phyloP scores from a whole-genome alignment of 2,113 vertebrate species.

The Cairina moschata region DNA sequence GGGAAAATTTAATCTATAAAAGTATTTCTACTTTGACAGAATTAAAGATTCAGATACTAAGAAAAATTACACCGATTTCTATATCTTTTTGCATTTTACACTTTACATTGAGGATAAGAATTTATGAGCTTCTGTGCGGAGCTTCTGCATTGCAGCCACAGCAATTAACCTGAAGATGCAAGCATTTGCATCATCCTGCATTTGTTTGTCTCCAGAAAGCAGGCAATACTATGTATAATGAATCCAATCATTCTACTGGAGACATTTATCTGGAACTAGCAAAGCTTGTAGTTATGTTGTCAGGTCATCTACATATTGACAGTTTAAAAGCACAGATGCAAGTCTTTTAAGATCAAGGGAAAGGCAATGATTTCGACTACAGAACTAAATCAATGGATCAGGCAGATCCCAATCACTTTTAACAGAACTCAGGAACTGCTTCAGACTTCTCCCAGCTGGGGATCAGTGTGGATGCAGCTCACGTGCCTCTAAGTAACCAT shows the following conservation, averaged over 20 bases:
- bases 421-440: background rate
- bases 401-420: background rate
- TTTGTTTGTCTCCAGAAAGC: background rate
- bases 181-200: background rate
- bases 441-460: background rate
- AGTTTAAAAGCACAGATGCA: background rate
- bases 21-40: background rate
- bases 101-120: background rate
- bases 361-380: background rate
- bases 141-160: background rate
- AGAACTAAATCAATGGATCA: background rate
- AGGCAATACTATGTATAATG: background rate
- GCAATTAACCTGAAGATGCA: background rate
- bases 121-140: background rate
- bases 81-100: background rate
- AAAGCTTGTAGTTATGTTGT: background rate
- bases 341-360: background rate
- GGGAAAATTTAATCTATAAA: background rate
- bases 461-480: background rate
- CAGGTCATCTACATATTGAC: background rate
- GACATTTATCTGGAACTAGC: background rate
- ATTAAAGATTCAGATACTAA: background rate
- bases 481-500: background rate
- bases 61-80: background rate
- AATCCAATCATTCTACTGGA: background rate